Evolutionary conservation across 2,797 vertebrate genomes (phyloP).

Genomic region (Danionella dracula): DNA sequence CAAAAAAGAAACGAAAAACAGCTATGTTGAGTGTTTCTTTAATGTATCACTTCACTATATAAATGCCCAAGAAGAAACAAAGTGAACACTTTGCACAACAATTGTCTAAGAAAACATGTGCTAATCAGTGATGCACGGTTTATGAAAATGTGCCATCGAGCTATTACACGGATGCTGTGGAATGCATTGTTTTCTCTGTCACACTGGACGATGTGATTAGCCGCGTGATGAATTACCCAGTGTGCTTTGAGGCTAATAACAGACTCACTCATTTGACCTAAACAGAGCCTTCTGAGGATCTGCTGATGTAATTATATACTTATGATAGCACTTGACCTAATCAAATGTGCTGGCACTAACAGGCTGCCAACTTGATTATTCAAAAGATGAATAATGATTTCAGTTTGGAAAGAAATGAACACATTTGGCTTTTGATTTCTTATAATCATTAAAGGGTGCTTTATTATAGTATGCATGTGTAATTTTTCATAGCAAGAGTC

Average conservation of each 20-base stretch:
- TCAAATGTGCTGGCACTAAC: neutral
- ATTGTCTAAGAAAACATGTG: no score
- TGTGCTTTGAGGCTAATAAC: conserved; percentile 67
- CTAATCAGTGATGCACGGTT: no score
- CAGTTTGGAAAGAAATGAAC: neutral
- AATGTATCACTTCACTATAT: no score
- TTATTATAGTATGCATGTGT: no score
- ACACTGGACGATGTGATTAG: conserved; percentile 66
- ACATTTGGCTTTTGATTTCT: neutral
- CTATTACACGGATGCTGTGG: conserved; percentile 27
- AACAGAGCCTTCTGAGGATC: conserved; percentile 59
- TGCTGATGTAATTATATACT: conserved; percentile 62
- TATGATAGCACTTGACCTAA: neutral
- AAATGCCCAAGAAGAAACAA: neutral
- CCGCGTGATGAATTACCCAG: conserved; percentile 68
- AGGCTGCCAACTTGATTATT: neutral
- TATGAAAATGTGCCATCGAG: no score
- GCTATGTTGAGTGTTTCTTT: no score
- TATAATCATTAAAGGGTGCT: neutral
- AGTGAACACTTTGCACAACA: no score
- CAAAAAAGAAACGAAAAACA: no score
- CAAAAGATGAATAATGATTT: neutral
- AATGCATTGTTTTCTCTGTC: conserved; percentile 68
- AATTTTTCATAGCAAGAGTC: no score
- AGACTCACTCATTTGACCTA: conserved; percentile 64